Evolutionary conservation across 2,888 invertebrate species (phyloP).

Genomic region (Xanthorhoe designata): DNA sequence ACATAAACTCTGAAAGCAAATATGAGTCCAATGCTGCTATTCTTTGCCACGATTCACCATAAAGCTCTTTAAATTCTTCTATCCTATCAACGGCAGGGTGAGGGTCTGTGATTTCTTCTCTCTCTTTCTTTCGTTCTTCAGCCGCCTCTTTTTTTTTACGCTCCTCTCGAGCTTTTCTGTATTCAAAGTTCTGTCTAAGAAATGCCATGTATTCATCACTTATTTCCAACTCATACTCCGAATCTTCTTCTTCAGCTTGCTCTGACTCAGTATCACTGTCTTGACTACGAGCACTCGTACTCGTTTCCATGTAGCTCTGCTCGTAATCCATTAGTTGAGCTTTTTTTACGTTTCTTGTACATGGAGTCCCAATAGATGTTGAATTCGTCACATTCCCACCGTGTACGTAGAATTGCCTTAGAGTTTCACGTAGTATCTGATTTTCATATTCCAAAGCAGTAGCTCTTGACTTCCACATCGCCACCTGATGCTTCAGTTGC

Average conservation of each 20-base stretch:
- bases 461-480: constrained; percentile 87
- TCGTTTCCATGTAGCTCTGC: constrained; percentile 19
- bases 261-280: constrained; percentile 29
- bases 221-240: constrained; percentile 74
- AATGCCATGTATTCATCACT: constrained; percentile 88
- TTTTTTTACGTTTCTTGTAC: neutral
- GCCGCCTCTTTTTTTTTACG: constrained; percentile 57
- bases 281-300: constrained; percentile 7
- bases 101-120: constrained; percentile 44
- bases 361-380: neutral
- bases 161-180: constrained; percentile 68
- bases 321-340: constrained; percentile 14
- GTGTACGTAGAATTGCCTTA: constrained; percentile 62
- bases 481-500: constrained; percentile 85
- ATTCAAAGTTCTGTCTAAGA: constrained; percentile 85
- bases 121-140: constrained; percentile 52
- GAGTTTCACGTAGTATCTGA: constrained; percentile 79
- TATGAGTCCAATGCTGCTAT: constrained; percentile 91
- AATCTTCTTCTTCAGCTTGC: constrained; percentile 46
- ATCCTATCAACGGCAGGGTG: constrained; percentile 56
- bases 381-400: constrained; percentile 28
- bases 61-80: constrained; percentile 81
- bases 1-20: constrained; percentile 87
- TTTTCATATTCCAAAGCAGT: constrained; percentile 86
- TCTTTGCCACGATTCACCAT: constrained; percentile 87